A percentile compares a stretch with the other conserved stretches of the same genome.
phyloP scores from a whole-genome alignment of 2,888 invertebrate species.

The Epinotia nisella region DNA sequence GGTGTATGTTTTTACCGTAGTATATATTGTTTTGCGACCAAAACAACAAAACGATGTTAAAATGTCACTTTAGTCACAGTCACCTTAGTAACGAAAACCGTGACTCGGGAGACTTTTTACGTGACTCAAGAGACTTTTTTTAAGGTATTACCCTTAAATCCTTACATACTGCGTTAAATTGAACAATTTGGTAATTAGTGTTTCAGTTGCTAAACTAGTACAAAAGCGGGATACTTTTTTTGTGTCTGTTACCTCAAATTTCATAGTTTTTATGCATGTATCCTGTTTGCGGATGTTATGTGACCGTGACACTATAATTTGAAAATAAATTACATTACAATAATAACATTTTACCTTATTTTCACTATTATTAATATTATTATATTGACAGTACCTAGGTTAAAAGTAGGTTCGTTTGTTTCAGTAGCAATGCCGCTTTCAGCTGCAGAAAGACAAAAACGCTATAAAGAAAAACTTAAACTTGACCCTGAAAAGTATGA shows the following conservation, averaged over 20 bases:
- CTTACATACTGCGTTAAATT: too few species aligned
- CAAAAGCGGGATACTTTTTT: slow-evolving; percentile 8
- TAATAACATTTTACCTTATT: not conserved
- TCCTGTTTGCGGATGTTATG: not conserved
- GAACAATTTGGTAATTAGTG: too few species aligned
- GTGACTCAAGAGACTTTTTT: too few species aligned
- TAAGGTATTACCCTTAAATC: too few species aligned
- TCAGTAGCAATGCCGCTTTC: slow-evolving; percentile 32
- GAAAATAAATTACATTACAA: not conserved
- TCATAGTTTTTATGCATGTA: slow-evolving; percentile 8
- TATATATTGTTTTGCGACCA: too few species aligned
- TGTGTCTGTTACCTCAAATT: slow-evolving; percentile 4
- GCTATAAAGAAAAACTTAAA: slow-evolving; percentile 45
- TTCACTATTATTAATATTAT: too few species aligned
- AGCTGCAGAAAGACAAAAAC: slow-evolving; percentile 38
- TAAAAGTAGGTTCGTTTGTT: slow-evolving; percentile 3
- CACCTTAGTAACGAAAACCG: too few species aligned
- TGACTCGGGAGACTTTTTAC: too few species aligned
- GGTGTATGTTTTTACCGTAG: too few species aligned
- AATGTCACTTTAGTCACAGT: too few species aligned
- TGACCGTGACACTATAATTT: not conserved
- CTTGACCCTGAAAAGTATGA: slow-evolving; percentile 41
- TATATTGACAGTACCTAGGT: too few species aligned
- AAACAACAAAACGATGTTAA: too few species aligned
- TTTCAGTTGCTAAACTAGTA: not conserved